phyloP scores from a whole-genome alignment of 2,888 invertebrate species.

The Nemurella pictetii region DNA sequence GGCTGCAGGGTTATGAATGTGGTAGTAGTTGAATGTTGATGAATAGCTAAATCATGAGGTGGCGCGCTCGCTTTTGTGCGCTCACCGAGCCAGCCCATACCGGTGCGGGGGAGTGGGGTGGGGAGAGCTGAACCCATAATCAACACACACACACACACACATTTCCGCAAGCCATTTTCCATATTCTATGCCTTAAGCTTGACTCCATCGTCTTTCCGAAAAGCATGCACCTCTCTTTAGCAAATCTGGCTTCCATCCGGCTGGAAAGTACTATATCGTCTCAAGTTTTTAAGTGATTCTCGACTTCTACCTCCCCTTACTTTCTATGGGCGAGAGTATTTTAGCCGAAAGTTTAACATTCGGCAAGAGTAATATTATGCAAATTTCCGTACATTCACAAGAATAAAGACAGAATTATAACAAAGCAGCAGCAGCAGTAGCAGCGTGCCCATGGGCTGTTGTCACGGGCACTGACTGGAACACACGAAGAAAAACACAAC shows the following conservation, averaged over 20 bases:
- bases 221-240: neutral
- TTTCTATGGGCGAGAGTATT: neutral
- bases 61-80: constrained; percentile 11
- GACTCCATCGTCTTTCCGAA: neutral
- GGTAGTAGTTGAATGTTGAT: constrained; percentile 23
- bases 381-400: neutral
- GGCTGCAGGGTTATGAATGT: constrained; percentile 15
- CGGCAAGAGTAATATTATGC: neutral
- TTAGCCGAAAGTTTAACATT: neutral
- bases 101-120: neutral
- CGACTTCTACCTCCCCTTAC: neutral
- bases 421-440: too few species aligned
- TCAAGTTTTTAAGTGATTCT: constrained; percentile 21
- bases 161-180: neutral
- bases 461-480: neutral
- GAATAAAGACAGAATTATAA: neutral
- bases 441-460: neutral
- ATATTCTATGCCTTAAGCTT: neutral
- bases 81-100: neutral
- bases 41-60: constrained; percentile 25
- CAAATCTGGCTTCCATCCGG: neutral
- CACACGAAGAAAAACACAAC: neutral
- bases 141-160: neutral
- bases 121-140: constrained; percentile 15
- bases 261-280: neutral